phyloP scores from a whole-genome alignment of 1,140 invertebrate species.

The Chrysopa pallens region DNA sequence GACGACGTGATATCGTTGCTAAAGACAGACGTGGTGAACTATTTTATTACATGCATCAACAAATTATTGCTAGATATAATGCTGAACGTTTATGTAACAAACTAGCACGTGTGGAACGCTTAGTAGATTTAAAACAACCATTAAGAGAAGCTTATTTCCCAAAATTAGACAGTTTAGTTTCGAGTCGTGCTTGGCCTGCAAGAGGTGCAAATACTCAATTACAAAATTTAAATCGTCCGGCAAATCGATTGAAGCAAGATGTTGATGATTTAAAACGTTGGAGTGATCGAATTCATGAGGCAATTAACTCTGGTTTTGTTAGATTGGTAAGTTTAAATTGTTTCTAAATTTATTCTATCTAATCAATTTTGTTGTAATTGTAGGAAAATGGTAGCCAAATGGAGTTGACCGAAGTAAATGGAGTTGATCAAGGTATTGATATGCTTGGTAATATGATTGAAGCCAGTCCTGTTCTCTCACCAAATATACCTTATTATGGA shows the following conservation, averaged over 20 bases:
- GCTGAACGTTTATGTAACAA: constrained; percentile 20
- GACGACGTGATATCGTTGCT: constrained; percentile 33
- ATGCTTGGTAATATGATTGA: constrained; percentile 66
- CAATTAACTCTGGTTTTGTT: constrained; percentile 47
- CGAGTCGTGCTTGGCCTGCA: constrained; percentile 41
- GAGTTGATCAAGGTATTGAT: constrained; percentile 45
- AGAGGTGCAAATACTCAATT: constrained; percentile 36
- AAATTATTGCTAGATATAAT: constrained; percentile 36
- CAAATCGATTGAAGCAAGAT: constrained; percentile 44
- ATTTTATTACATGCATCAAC: constrained; percentile 65
- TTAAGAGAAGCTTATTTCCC: neutral
- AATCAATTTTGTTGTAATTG: neutral
- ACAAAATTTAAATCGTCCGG: constrained; percentile 41
- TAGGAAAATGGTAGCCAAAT: too few species aligned
- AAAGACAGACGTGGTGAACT: constrained; percentile 56
- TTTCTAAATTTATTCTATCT: neutral
- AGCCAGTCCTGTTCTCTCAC: constrained; percentile 38
- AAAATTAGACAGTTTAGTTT: constrained; percentile 21
- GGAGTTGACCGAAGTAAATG: too few species aligned
- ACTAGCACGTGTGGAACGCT: constrained; percentile 4
- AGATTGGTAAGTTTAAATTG: constrained; percentile 24
- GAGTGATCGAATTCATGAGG: constrained; percentile 54
- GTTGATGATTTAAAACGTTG: constrained; percentile 51
- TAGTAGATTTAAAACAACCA: neutral
- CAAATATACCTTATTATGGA: constrained; percentile 51